Conservation (phyloP, 2,113 vertebrate species). For the Callocephalon fimbriatum region DNA sequence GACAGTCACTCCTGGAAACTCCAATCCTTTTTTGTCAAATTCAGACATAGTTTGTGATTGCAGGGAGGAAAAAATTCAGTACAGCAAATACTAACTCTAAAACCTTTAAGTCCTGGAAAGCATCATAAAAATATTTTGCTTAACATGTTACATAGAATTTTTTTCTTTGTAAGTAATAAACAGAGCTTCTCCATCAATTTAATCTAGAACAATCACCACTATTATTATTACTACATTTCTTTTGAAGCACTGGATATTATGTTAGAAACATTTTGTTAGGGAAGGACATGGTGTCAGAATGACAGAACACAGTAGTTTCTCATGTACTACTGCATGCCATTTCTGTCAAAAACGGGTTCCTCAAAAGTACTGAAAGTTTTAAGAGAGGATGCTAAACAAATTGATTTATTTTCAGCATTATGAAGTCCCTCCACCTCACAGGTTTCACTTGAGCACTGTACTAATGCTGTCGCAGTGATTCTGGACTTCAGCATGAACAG, state of each 20-base stretch:
- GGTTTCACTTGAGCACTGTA: not conserved
- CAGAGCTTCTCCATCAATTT: not conserved
- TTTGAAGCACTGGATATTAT: not conserved
- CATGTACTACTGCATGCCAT: not conserved
- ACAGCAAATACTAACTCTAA: not conserved
- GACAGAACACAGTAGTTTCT: not conserved
- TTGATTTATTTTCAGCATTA: not conserved
- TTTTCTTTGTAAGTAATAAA: not conserved
- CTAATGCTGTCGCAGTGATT: not conserved
- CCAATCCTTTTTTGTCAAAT: not conserved
- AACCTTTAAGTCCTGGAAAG: not conserved
- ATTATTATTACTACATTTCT: not conserved
- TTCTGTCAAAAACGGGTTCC: not conserved
- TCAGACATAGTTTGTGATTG: not conserved
- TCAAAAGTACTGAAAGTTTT: not conserved
- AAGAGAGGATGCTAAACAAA: not conserved
- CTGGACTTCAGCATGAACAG: not conserved
- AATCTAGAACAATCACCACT: not conserved
- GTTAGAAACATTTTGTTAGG: not conserved
- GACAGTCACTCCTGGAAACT: not conserved
- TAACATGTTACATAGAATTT: not conserved
- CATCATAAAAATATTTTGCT: not conserved
- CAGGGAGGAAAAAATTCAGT: not conserved
- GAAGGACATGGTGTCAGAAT: not conserved
- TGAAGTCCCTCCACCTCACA: not conserved